These are phyloP conservation scores for Hemistola chrysoprasaria DNA, from an alignment of 2,888 invertebrate species.

Conservation along the genomic window DNA sequence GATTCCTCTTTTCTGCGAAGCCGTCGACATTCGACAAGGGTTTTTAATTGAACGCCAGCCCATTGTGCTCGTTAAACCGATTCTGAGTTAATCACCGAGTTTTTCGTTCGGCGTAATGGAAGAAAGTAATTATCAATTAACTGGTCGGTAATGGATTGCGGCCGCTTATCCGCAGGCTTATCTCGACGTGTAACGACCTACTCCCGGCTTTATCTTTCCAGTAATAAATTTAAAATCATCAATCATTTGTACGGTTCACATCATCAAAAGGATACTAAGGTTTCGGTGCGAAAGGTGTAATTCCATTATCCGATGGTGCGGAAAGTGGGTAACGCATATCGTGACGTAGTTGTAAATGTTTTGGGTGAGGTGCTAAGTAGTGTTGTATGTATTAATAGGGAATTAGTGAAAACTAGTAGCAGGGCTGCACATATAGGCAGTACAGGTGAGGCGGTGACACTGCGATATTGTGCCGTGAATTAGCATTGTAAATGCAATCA, in stretches of 20 bases:
- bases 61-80: conserved; percentile 79
- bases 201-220: conserved; percentile 59
- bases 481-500: conserved; percentile 83
- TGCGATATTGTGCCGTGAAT: conserved; percentile 73
- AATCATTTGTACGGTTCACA: conserved; percentile 46
- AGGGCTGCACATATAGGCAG: conserved; percentile 46
- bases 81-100: conserved; percentile 78
- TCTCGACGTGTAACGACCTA: conserved; percentile 64
- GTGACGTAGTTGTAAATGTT: conserved; percentile 17
- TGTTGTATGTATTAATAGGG: conserved; percentile 23
- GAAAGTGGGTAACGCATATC: conserved; percentile 4
- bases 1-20: conserved; percentile 70
- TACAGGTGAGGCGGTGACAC: conserved; percentile 34
- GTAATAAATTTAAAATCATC: conserved; percentile 64
- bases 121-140: conserved; percentile 82
- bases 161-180: conserved; percentile 73
- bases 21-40: conserved; percentile 76
- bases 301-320: conserved; percentile 1
- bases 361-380: conserved; percentile 12
- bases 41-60: conserved; percentile 78
- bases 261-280: conserved; percentile 38
- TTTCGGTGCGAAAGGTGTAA: conserved; percentile 14
- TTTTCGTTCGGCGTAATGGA: conserved; percentile 78
- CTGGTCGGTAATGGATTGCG: conserved; percentile 78
- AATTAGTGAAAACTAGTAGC: conserved; percentile 45